These are phyloP conservation scores for Thamnophis elegans DNA, from an alignment of 2,797 vertebrate genomes.

Conservation along the genomic window DNA sequence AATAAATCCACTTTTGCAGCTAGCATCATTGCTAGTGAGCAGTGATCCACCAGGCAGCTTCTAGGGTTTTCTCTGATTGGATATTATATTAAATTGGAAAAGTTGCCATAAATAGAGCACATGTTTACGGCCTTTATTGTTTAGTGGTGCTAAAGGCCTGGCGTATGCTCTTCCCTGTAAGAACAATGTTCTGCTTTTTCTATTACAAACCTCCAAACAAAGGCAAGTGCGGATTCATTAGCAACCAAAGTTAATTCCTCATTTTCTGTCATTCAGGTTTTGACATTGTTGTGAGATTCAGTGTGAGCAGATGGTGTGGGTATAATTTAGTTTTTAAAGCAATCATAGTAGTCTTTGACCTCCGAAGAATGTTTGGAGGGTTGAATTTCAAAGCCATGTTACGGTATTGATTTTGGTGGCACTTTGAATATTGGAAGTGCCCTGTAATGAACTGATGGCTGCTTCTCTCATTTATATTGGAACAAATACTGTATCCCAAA, in stretches of 20 bases:
- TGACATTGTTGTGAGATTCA: not conserved
- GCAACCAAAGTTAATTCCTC: not conserved
- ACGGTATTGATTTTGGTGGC: not conserved
- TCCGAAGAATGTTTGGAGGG: not conserved
- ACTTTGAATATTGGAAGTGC: not conserved
- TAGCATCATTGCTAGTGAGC: not conserved
- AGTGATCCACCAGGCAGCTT: not conserved
- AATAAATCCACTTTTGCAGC: not conserved
- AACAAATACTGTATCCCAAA: not conserved
- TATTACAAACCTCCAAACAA: not conserved
- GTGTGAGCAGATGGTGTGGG: not conserved
- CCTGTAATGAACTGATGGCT: constrained; percentile 3
- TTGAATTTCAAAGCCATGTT: not conserved
- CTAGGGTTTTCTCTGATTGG: not conserved
- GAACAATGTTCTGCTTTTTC: not conserved
- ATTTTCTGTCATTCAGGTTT: not conserved
- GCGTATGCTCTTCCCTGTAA: not conserved
- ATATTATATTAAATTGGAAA: not conserved
- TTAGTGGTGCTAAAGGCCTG: not conserved
- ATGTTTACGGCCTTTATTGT: not conserved
- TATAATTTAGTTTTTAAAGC: not conserved
- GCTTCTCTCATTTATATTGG: not conserved
- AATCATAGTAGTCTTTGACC: not conserved
- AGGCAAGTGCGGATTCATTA: not conserved
- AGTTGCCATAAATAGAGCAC: not conserved